These are phyloP conservation scores for Tetragonisca angustula DNA, from an alignment of 2,888 invertebrate genomes.

Conservation along the genomic window DNA sequence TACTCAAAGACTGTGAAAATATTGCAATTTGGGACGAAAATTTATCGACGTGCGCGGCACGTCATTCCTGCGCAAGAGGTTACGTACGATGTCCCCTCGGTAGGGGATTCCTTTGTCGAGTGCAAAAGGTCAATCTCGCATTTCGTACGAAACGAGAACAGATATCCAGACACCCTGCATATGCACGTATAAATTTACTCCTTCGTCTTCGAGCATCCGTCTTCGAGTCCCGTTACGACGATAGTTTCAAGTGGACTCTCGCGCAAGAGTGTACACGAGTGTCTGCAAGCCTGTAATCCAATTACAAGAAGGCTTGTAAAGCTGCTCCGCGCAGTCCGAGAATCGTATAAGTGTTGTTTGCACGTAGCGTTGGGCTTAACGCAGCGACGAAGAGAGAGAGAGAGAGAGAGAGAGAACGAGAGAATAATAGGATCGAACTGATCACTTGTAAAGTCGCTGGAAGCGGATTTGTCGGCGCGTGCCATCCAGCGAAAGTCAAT, in stretches of 20 bases:
- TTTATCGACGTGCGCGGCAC: too few relatives aligned
- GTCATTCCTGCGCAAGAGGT: too few relatives aligned
- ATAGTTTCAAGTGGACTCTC: conserved; percentile 38
- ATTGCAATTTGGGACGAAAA: too few relatives aligned
- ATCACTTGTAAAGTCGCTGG: conserved; percentile 54
- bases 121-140: too few relatives aligned
- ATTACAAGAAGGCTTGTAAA: conserved; percentile 63
- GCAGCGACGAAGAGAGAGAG: conserved; percentile 12
- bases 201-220: background rate
- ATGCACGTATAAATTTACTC: conserved; percentile 10
- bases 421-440: conserved; percentile 65
- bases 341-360: conserved; percentile 59
- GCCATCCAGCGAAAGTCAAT: conserved; percentile 20
- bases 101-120: too few relatives aligned
- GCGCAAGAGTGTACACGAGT: conserved; percentile 41
- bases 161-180: background rate
- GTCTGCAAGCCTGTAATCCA: conserved; percentile 67
- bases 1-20: too few relatives aligned
- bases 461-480: conserved; percentile 23
- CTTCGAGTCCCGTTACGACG: conserved; percentile 32
- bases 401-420: background rate
- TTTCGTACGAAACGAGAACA: too few relatives aligned
- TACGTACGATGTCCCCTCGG: too few relatives aligned
- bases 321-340: conserved; percentile 33
- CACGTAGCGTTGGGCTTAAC: conserved; percentile 58